Evolutionary conservation across 2,888 invertebrate genomes (phyloP).

Genomic region (Volucella inanis): DNA sequence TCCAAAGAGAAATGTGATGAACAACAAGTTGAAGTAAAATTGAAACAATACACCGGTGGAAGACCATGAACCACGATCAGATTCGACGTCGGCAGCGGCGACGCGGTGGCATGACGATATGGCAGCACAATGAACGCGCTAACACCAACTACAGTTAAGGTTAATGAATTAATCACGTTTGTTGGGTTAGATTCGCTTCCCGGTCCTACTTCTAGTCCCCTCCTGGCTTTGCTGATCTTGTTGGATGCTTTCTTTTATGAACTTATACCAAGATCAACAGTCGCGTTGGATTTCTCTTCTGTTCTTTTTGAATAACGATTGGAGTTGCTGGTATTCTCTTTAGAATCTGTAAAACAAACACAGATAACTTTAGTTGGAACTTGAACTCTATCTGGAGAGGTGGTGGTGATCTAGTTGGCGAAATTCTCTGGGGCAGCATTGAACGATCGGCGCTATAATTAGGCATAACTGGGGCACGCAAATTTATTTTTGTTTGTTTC

Average conservation of each 20-base stretch:
- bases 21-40: constrained; percentile 25
- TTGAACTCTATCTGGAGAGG: too few species aligned
- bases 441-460: constrained; percentile 7
- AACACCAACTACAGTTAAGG: constrained; percentile 60
- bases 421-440: constrained; percentile 2
- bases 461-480: constrained; percentile 40
- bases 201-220: neutral
- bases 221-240: neutral
- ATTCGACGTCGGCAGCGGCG: too few species aligned
- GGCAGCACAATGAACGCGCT: constrained; percentile 16
- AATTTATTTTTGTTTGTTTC: constrained; percentile 39
- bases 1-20: constrained; percentile 36
- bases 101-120: neutral
- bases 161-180: constrained; percentile 71
- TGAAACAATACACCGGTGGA: constrained; percentile 18
- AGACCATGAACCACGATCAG: constrained; percentile 43
- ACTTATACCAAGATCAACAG: neutral
- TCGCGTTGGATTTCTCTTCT: constrained; percentile 21
- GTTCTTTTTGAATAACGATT: neutral
- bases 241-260: constrained; percentile 17
- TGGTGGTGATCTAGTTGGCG: neutral
- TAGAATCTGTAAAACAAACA: constrained; percentile 7
- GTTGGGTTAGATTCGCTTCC: constrained; percentile 11
- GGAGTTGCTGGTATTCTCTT: neutral
- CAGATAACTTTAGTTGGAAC: too few species aligned